Percentiles rank a stretch among this genome's conserved stretches.
Conservation (phyloP, 2,797 vertebrate genomes). For the Margarornis squamiger region DNA sequence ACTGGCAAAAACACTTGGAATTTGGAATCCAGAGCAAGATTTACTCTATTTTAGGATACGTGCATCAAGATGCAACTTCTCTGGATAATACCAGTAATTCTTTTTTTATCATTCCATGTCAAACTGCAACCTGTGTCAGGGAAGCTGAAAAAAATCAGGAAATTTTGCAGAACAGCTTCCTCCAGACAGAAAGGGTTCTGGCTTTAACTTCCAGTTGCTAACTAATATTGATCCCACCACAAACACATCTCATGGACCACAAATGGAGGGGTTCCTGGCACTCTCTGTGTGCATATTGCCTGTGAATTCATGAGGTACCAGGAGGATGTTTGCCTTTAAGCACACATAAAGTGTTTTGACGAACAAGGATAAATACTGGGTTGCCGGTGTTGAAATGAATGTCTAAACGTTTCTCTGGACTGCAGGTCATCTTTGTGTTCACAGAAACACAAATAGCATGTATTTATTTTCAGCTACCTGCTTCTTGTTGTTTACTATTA, state of each 20-base stretch:
- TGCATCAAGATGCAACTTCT: conserved; percentile 48
- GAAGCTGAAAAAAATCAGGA: not conserved
- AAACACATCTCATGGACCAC: not conserved
- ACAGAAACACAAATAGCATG: not conserved
- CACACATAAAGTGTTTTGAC: not conserved
- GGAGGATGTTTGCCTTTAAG: not conserved
- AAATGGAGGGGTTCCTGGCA: not conserved
- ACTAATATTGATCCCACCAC: not conserved
- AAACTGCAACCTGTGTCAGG: conserved; percentile 10
- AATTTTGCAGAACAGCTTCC: not conserved
- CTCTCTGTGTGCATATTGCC: not conserved
- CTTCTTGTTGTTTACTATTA: not conserved
- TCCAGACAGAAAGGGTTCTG: not conserved
- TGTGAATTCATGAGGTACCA: not conserved
- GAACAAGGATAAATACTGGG: not conserved
- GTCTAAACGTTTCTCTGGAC: not conserved
- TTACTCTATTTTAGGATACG: conserved; percentile 45
- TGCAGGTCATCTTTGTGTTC: not conserved
- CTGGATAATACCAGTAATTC: not conserved
- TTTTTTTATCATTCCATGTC: not conserved
- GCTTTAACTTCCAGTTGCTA: not conserved
- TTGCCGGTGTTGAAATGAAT: not conserved
- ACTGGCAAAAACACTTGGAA: conserved; percentile 47
- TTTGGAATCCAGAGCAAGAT: conserved; percentile 66
- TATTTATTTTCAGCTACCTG: not conserved